Percentiles rank a stretch among this genome's conserved stretches.
phyloP scores from a whole-genome alignment of 2,888 invertebrate genomes.

The Polydrusus pterygomalis region DNA sequence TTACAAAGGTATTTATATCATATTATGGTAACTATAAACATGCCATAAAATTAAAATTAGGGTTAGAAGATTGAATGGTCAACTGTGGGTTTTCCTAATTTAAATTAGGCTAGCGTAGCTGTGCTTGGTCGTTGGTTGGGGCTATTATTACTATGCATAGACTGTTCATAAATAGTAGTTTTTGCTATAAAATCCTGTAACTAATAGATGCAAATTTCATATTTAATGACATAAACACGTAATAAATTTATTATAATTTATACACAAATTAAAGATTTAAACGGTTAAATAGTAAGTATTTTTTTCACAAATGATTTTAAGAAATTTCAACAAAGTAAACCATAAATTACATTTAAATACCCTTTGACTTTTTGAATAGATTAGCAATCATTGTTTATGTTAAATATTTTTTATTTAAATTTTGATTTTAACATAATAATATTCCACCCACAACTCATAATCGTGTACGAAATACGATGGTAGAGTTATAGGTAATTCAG shows the following conservation, averaged over 20 bases:
- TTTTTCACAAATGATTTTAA: not conserved
- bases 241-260: conserved; percentile 2
- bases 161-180: not conserved
- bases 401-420: not conserved
- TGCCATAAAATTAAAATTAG: too few species aligned
- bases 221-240: conserved; percentile 14
- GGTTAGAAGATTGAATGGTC: too few species aligned
- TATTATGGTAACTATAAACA: too few species aligned
- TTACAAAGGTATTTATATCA: too few species aligned
- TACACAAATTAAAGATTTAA: conserved; percentile 16
- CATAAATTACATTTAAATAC: not conserved
- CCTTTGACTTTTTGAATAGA: conserved; percentile 1
- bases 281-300: not conserved
- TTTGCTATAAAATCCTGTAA: conserved; percentile 3
- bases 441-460: not conserved
- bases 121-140: too few species aligned
- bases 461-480: not conserved
- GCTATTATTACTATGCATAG: too few species aligned
- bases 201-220: conserved; percentile 9
- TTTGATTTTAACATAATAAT: not conserved
- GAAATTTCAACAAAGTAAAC: conserved; percentile 1
- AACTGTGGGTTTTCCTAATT: too few species aligned
- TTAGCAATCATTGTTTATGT: not conserved
- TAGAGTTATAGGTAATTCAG: too few species aligned
- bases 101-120: too few species aligned